Evolutionary conservation across 2,888 invertebrate species (phyloP).

Genomic region (Labia minor): DNA sequence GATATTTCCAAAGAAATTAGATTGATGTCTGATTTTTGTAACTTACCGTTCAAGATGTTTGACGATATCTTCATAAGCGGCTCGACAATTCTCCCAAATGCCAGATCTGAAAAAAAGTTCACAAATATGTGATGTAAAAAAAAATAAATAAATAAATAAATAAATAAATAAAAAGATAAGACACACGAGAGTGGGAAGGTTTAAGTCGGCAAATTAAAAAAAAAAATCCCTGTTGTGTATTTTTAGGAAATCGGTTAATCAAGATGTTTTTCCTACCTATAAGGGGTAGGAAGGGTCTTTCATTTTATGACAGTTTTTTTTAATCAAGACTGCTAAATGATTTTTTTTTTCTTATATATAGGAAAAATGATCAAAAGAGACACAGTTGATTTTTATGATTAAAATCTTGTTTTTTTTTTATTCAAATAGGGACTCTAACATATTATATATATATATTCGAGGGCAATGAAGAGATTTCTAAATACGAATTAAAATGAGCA

Average conservation of each 20-base stretch:
- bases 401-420: background rate
- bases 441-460: background rate
- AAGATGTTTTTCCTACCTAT: background rate
- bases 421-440: background rate
- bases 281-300: constrained; percentile 1
- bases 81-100: constrained; percentile 91
- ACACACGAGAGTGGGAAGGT: background rate
- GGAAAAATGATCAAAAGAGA: constrained; percentile 7
- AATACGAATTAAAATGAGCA: background rate
- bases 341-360: background rate
- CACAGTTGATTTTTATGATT: constrained; percentile 5
- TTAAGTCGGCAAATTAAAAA: background rate
- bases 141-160: background rate
- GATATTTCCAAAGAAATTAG: constrained; percentile 8
- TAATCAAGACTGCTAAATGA: background rate
- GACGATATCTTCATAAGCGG: constrained; percentile 88
- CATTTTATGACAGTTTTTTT: constrained; percentile 7
- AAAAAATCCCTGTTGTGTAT: background rate
- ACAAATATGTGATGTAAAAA: constrained; percentile 23
- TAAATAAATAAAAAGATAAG: background rate
- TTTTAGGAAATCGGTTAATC: constrained; percentile 15
- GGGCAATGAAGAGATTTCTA: background rate
- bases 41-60: constrained; percentile 89
- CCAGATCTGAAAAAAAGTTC: constrained; percentile 54
- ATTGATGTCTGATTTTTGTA: constrained; percentile 20